phyloP scores from a whole-genome alignment of 2,888 invertebrate species.

The Hyposoter dolosus region DNA sequence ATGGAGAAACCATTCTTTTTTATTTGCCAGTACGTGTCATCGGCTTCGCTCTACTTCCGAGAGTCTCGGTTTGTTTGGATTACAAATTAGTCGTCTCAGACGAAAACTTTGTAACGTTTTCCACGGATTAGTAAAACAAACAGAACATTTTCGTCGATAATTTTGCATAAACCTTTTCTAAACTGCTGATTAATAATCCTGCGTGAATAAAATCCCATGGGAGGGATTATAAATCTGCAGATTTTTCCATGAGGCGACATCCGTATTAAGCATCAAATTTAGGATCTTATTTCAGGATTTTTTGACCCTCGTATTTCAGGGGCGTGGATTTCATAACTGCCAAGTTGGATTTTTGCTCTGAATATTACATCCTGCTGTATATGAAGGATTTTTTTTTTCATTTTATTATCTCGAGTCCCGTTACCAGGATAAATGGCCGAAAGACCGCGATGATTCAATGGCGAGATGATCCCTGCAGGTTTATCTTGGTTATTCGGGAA shows the following conservation, averaged over 20 bases:
- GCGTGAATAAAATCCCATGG: neutral
- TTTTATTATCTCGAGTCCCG: conserved; percentile 23
- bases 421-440: conserved; percentile 25
- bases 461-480: conserved; percentile 81
- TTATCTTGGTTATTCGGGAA: conserved; percentile 79
- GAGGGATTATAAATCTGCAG: neutral
- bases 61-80: conserved; percentile 56
- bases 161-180: conserved; percentile 7
- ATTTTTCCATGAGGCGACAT: neutral
- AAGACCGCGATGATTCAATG: conserved; percentile 59
- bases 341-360: conserved; percentile 23
- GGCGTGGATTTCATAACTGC: conserved; percentile 58
- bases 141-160: conserved; percentile 32
- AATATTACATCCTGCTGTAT: conserved; percentile 48
- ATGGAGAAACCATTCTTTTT: neutral
- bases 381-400: conserved; percentile 24
- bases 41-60: neutral
- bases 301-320: conserved; percentile 49
- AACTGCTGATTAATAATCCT: conserved; percentile 48
- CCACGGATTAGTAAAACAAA: conserved; percentile 67
- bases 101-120: conserved; percentile 62
- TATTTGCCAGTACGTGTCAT: conserved; percentile 4
- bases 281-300: conserved; percentile 26
- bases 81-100: conserved; percentile 54
- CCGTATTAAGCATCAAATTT: conserved; percentile 16